A percentile compares a stretch with the other conserved stretches of the same genome.
Evolutionary conservation across 2,888 invertebrate genomes (phyloP).

Genomic region (Dyspetes luteomarginatus): DNA sequence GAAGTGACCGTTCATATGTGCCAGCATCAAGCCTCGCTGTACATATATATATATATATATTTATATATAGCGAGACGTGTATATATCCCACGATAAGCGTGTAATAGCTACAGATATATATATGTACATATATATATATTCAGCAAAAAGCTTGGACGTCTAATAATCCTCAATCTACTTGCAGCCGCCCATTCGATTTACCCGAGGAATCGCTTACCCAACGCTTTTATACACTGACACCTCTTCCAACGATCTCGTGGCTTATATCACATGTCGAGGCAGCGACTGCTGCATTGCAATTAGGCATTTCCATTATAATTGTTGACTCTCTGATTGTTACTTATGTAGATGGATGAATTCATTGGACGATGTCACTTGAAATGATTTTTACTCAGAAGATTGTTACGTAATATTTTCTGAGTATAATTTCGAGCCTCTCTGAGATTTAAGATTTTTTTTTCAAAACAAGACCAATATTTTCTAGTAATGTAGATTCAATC

Average conservation of each 20-base stretch:
- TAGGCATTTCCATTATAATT: conserved; percentile 21
- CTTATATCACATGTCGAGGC: conserved; percentile 35
- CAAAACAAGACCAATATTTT: no score
- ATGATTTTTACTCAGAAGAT: background rate
- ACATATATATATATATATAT: no score
- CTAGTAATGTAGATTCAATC: no score
- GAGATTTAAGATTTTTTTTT: background rate
- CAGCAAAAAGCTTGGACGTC: conserved; percentile 35
- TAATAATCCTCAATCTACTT: conserved; percentile 58
- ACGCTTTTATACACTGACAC: conserved; percentile 48
- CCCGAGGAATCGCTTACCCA: conserved; percentile 48
- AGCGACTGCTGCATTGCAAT: conserved; percentile 34
- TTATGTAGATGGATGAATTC: background rate
- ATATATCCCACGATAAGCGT: conserved; percentile 27
- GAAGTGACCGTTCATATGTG: conserved; percentile 71
- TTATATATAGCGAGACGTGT: conserved; percentile 26
- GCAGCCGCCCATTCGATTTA: conserved; percentile 61
- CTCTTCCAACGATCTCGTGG: conserved; percentile 19
- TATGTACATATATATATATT: background rate
- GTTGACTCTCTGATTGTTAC: background rate
- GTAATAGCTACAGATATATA: no score
- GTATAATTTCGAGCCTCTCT: background rate
- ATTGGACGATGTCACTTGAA: background rate
- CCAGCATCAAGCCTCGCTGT: conserved; percentile 46
- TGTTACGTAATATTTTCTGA: background rate